phyloP scores from a whole-genome alignment of 2,888 invertebrate genomes.

The Yponomeuta sedellus region DNA sequence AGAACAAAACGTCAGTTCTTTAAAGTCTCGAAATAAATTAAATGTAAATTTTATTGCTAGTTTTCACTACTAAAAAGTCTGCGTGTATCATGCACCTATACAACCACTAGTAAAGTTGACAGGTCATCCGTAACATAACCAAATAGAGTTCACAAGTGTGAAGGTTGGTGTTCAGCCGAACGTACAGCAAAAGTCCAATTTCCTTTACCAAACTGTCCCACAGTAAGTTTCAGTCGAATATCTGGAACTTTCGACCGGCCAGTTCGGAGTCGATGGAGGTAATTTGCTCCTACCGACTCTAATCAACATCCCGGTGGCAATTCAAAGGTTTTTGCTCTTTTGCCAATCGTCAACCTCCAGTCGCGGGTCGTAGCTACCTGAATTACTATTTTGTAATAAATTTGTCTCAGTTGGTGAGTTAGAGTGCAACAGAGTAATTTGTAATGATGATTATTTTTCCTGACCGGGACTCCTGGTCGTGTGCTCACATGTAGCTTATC shows the following conservation, averaged over 20 bases:
- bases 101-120: too few relatives aligned
- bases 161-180: not conserved
- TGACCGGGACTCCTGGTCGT: too few relatives aligned
- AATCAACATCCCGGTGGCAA: slow-evolving; percentile 8
- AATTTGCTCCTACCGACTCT: slow-evolving; percentile 1
- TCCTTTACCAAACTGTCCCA: not conserved
- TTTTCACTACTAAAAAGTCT: too few relatives aligned
- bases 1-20: too few relatives aligned
- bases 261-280: not conserved
- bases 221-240: not conserved
- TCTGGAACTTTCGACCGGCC: not conserved
- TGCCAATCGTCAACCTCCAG: not conserved
- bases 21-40: too few relatives aligned
- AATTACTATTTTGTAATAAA: not conserved
- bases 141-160: too few relatives aligned
- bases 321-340: not conserved
- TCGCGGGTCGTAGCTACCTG: not conserved
- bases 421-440: too few relatives aligned
- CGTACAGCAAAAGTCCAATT: not conserved
- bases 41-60: too few relatives aligned
- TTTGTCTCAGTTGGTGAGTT: not conserved
- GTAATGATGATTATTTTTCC: too few relatives aligned
- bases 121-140: too few relatives aligned
- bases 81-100: too few relatives aligned
- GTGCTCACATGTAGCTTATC: too few relatives aligned